Conservation (phyloP, 2,113 vertebrate genomes). For the Rattus rattus region DNA sequence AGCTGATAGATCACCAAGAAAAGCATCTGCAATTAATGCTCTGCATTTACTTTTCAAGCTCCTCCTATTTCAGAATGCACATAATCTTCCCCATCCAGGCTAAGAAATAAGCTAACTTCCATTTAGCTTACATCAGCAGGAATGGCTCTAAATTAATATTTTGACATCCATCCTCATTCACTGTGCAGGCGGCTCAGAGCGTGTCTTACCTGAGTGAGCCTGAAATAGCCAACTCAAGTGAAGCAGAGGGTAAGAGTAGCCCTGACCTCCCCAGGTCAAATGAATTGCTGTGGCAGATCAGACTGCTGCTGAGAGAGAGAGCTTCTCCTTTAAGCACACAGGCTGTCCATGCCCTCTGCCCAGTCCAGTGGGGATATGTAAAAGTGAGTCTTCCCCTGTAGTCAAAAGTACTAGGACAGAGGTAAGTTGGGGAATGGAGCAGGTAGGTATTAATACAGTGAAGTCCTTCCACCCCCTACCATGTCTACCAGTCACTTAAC, state of each 20-base stretch:
- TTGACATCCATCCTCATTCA: conserved; percentile 64
- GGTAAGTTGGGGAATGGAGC: neutral
- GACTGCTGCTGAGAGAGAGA: neutral
- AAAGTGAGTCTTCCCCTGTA: neutral
- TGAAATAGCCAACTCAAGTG: neutral
- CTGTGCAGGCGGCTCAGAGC: neutral
- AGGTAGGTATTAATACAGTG: neutral
- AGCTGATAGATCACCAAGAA: neutral
- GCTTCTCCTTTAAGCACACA: neutral
- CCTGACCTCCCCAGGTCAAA: neutral
- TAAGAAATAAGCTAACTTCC: neutral
- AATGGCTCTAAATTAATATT: conserved; percentile 62
- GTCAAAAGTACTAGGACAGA: neutral
- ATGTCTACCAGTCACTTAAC: neutral
- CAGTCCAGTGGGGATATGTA: neutral
- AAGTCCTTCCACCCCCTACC: neutral
- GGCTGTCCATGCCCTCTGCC: no score
- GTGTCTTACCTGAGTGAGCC: neutral
- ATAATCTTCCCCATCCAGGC: no score
- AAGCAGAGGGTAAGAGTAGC: neutral
- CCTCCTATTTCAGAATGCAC: neutral
- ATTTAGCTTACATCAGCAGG: conserved; percentile 71
- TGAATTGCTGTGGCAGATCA: conserved; percentile 21
- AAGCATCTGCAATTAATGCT: neutral
- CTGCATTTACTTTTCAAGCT: neutral